phyloP scores from a whole-genome alignment of 2,888 invertebrate species.

The Xestia sexstrigata region DNA sequence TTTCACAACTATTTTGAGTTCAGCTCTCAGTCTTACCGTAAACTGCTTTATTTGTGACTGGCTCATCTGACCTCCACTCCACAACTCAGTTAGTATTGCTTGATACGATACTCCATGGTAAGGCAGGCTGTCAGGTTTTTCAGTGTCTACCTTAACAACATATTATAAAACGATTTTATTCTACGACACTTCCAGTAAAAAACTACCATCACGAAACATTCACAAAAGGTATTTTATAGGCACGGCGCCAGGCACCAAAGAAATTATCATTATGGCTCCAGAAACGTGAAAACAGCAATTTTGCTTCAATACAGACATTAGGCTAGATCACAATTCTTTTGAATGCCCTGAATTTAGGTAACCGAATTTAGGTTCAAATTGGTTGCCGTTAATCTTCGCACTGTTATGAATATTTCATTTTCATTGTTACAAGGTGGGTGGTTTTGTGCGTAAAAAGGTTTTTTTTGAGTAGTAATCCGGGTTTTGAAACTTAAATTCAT shows the following conservation, averaged over 20 bases:
- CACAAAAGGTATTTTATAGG: slow-evolving; percentile 57
- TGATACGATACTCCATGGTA: not conserved
- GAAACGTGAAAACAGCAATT: slow-evolving; percentile 51
- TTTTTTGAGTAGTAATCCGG: not conserved
- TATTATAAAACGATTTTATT: not conserved
- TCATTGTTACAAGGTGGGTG: slow-evolving; percentile 1
- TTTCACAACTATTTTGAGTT: not conserved
- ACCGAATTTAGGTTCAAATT: slow-evolving; percentile 38
- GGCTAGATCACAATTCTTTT: slow-evolving; percentile 32
- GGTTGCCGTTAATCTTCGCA: slow-evolving; percentile 31
- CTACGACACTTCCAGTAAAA: slow-evolving; percentile 39
- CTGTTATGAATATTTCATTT: slow-evolving; percentile 29
- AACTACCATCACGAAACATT: slow-evolving; percentile 3
- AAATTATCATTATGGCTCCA: slow-evolving; percentile 54
- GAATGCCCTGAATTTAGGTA: slow-evolving; percentile 38
- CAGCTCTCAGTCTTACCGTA: not conserved
- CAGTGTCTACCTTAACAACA: not conserved
- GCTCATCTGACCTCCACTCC: not conserved
- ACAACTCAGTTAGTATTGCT: not conserved
- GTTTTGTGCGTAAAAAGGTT: not conserved
- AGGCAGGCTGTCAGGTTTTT: not conserved
- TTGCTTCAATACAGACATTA: slow-evolving; percentile 55
- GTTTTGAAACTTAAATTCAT: not conserved
- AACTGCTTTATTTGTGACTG: not conserved
- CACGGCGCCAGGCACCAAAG: slow-evolving; percentile 55